These are phyloP conservation scores for Halichondria panicea DNA, from an alignment of 37 sponge, comb jelly and placozoan genomes.

Conservation along the genomic window DNA sequence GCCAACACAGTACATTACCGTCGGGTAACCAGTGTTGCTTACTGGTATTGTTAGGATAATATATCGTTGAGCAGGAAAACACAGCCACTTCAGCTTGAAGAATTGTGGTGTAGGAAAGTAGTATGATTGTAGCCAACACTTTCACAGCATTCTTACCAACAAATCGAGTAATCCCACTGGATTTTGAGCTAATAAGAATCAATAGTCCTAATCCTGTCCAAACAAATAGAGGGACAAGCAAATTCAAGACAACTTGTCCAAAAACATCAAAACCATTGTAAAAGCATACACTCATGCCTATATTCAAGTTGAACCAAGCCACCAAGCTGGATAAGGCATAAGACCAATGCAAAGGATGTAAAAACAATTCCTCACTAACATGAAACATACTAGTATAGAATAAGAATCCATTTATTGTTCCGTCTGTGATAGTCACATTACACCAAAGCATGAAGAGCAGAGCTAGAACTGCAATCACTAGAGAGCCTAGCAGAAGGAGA, in stretches of 20 bases:
- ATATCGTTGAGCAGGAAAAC: background rate
- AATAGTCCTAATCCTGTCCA: background rate
- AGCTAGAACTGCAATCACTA: background rate
- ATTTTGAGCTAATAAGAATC: background rate
- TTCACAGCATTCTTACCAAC: background rate
- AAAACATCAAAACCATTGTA: slow-evolving; percentile 1
- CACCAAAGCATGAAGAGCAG: background rate
- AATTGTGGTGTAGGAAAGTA: slow-evolving; percentile 9
- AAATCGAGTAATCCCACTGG: background rate
- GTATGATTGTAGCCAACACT: slow-evolving; percentile 21
- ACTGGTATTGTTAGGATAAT: background rate
- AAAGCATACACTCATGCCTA: background rate
- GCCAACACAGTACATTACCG: slow-evolving; percentile 11
- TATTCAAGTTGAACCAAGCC: background rate
- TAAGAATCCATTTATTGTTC: slow-evolving; percentile 9
- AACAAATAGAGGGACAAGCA: background rate
- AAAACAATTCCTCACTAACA: background rate
- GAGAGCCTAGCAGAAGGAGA: background rate
- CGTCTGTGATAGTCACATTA: slow-evolving; percentile 14
- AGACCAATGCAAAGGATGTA: background rate
- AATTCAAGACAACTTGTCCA: background rate
- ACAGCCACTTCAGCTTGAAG: background rate
- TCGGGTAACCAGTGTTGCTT: background rate
- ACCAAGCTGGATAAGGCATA: too few species aligned
- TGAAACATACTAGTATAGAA: background rate